Evolutionary conservation across 2,888 invertebrate genomes (phyloP).

Genomic region (Heteromurus nitidus): DNA sequence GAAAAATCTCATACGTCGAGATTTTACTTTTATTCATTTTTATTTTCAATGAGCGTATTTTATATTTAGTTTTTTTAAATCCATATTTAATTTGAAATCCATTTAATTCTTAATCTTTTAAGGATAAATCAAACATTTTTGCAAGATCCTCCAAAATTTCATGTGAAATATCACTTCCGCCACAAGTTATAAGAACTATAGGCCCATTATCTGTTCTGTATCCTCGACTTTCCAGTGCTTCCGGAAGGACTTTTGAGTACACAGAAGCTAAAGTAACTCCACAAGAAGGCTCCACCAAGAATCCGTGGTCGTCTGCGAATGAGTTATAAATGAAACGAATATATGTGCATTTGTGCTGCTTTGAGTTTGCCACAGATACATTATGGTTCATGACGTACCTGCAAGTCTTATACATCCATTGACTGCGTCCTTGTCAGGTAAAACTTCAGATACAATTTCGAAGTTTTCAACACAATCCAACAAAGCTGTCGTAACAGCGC

Average conservation of each 20-base stretch:
- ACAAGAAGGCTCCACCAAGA: slow-evolving; percentile 78
- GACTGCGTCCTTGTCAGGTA: slow-evolving; percentile 76
- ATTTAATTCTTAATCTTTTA: slow-evolving; percentile 36
- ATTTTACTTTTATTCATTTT: background rate
- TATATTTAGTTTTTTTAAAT: background rate
- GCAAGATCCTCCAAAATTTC: slow-evolving; percentile 78
- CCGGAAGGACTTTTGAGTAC: slow-evolving; percentile 75
- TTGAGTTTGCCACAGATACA: background rate
- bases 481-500: slow-evolving; percentile 74
- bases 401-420: slow-evolving; percentile 76
- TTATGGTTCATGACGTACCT: slow-evolving; percentile 74
- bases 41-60: no score
- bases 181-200: slow-evolving; percentile 77
- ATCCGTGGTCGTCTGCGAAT: slow-evolving; percentile 76
- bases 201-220: slow-evolving; percentile 73
- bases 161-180: slow-evolving; percentile 80
- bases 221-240: slow-evolving; percentile 74
- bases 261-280: slow-evolving; percentile 77
- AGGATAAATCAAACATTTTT: slow-evolving; percentile 74
- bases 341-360: no score
- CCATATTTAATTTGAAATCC: background rate
- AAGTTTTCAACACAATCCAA: slow-evolving; percentile 74
- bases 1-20: background rate
- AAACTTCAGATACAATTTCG: slow-evolving; percentile 75
- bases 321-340: slow-evolving; percentile 19